A percentile compares a stretch with the other conserved stretches of the same genome.
Conservation (phyloP, 2,113 vertebrate genomes). For the Amblyornis subalaris region DNA sequence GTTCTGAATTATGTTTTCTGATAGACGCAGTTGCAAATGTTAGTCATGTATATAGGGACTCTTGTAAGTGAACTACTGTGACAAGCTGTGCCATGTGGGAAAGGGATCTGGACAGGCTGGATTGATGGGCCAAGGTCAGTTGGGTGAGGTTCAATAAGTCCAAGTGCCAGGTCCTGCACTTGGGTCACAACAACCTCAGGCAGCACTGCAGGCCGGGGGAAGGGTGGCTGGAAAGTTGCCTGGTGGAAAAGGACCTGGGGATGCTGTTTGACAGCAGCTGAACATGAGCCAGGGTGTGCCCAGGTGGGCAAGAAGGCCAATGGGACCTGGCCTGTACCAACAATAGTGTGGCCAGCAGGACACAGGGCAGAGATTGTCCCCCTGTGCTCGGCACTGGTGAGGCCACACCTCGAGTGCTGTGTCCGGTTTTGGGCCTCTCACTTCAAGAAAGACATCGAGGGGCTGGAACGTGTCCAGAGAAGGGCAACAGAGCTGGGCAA, state of each 20-base stretch:
- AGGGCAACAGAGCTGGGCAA: fast-evolving
- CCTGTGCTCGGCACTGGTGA: fast-evolving
- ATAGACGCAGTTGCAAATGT: neutral
- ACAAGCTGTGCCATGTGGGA: neutral
- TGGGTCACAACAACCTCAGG: no score
- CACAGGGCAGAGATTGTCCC: neutral
- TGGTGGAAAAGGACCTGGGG: fast-evolving
- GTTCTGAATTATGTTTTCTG: neutral
- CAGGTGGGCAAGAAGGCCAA: neutral
- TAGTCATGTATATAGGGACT: neutral
- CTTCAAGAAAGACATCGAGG: neutral
- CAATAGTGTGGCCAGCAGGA: neutral
- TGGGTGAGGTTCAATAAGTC: neutral
- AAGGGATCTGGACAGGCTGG: neutral
- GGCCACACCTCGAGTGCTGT: neutral
- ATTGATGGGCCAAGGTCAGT: no score
- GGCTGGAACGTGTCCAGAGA: neutral
- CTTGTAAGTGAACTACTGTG: neutral
- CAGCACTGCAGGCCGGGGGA: fast-evolving
- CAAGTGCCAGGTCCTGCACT: neutral
- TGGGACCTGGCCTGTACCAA: neutral
- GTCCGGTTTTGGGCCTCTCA: neutral
- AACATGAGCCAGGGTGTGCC: neutral
- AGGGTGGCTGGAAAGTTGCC: neutral
- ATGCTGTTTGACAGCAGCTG: neutral